Base-by-base conservation (phyloP, 2,113 vertebrate genomes). In the Strix uralensis region DNA sequence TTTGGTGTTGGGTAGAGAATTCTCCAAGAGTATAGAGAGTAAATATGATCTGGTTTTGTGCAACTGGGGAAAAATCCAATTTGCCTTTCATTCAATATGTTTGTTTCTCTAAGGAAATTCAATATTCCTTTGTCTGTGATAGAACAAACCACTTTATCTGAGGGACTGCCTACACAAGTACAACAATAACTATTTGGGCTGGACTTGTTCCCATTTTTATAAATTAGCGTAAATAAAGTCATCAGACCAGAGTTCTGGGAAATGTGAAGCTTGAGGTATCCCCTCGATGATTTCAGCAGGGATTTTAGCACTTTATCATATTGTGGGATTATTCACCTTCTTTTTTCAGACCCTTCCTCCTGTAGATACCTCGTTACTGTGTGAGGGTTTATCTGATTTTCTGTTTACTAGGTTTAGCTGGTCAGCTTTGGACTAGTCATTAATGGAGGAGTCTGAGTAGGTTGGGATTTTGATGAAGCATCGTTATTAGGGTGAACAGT, bases 31-130 rank as follows among this genome's bases (percentile, higher is more conserved):
- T 82, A 21, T 49, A 55, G 74, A 79, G 86, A 92, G 75, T 86
- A 91, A 97, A 97, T 97, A 82, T 72, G 93, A 96, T 97, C 93
- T 80, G 52, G 38, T 78, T 79, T 96, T 86, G 94, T 93, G 86
- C 59, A 79, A 91, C 94, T 91, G 86, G 92, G 92, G 92, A 96
- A 84, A 94, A 97, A 97, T 97, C 94, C 95, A 96, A 95, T 97
- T 97, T 97, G 90, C 94, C 81, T 93, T 96, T 97, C 83, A 93
- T 97, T 98, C 86, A 83, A 13, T 94, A 55, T 85, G 69, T 91
- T 96, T 81, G 74, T 97, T 97, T 88, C 95, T 97, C 96, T 59
- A 92, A 96, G 94, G 95, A 97, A 97, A 96, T 97, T 94, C 96
- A 92, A 94, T 97, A 96, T 96, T 95, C 84, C 81, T 97, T 95